phyloP scores from a whole-genome alignment of 2,113 vertebrate species.

The Ceuthmochares aereus region DNA sequence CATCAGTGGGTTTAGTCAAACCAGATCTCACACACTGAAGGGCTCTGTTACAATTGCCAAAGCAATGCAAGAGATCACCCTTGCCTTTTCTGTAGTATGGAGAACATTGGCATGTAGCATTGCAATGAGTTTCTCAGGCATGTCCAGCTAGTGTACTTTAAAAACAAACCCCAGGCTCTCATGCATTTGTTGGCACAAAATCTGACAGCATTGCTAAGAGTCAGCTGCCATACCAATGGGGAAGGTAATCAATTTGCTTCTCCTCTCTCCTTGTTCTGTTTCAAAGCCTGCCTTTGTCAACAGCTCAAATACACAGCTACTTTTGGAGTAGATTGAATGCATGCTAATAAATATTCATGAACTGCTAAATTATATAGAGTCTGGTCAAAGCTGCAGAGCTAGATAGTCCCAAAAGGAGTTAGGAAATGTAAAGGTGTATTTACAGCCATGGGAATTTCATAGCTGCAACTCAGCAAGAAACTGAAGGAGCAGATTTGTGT shows the following conservation, averaged over 20 bases:
- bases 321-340: neutral
- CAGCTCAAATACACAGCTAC: neutral
- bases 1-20: neutral
- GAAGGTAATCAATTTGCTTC: neutral
- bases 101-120: neutral
- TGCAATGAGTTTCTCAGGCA: neutral
- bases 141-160: accelerated
- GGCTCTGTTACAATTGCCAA: neutral
- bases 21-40: neutral
- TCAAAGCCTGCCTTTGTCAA: neutral
- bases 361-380: neutral
- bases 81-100: neutral
- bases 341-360: neutral
- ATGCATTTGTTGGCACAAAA: neutral
- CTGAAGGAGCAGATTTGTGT: slow-evolving; percentile 39
- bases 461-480: slow-evolving; percentile 8
- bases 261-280: neutral
- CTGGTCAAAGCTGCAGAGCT: neutral
- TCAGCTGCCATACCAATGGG: accelerated
- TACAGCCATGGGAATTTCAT: neutral
- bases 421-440: neutral
- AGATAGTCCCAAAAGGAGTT: neutral
- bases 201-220: neutral
- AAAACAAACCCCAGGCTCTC: neutral
- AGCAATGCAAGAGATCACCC: neutral